Conservation (phyloP, 2,113 vertebrate species). For the Protobothrops flavoviridis region DNA sequence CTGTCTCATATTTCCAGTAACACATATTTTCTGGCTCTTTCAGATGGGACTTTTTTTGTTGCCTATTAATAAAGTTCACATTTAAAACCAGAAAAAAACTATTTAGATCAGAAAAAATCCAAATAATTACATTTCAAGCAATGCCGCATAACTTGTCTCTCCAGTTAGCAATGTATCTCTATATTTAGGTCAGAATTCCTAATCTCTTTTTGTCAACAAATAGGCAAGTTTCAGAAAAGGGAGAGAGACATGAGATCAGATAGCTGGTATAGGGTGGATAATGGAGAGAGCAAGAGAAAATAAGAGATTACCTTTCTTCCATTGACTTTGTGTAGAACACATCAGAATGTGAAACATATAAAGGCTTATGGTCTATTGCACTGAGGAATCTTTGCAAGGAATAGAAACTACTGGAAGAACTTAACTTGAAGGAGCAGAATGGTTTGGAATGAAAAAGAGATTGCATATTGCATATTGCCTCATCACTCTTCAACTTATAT, state of each 20-base stretch:
- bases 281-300: not conserved
- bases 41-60: conserved; percentile 7
- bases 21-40: not conserved
- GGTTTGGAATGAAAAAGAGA: not conserved
- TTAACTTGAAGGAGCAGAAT: not conserved
- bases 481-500: not conserved
- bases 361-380: not conserved
- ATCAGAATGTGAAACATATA: not conserved
- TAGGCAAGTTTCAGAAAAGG: not conserved
- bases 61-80: conserved; percentile 38
- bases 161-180: not conserved
- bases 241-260: not conserved
- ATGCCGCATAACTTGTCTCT: not conserved
- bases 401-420: not conserved
- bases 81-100: conserved; percentile 8
- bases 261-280: not conserved
- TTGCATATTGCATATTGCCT: not conserved
- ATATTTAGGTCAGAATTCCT: not conserved
- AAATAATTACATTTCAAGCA: conserved; percentile 19
- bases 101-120: conserved; percentile 40
- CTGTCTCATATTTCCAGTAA: not conserved
- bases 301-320: not conserved
- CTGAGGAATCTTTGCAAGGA: not conserved
- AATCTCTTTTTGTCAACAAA: not conserved
- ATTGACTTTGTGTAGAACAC: not conserved